Conservation (phyloP, 2,113 vertebrate genomes). For the Oreamnos americanus region DNA sequence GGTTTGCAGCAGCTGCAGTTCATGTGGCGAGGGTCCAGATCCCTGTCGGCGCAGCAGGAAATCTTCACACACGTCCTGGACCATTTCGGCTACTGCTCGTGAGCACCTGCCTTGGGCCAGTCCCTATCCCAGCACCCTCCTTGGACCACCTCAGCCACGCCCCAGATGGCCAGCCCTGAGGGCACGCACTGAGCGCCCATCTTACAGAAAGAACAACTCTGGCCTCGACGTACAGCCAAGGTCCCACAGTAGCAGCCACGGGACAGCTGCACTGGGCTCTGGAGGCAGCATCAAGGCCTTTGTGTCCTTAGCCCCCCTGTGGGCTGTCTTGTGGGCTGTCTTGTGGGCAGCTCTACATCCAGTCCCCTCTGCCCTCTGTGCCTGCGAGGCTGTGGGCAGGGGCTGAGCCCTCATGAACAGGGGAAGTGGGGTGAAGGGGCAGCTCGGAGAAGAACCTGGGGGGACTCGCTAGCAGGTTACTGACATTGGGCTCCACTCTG, state of each 20-base stretch:
- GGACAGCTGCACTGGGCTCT: background rate
- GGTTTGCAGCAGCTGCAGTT: slow-evolving; percentile 88
- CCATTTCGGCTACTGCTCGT: slow-evolving; percentile 89
- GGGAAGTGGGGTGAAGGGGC: background rate
- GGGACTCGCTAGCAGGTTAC: background rate
- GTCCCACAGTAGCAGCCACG: accelerated
- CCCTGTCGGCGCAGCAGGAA: slow-evolving; percentile 83
- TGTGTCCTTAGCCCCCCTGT: accelerated
- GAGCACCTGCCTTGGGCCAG: background rate
- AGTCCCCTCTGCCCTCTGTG: background rate
- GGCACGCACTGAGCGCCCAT: background rate
- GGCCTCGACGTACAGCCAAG: background rate
- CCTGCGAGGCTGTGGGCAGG: background rate
- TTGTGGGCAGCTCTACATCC: background rate
- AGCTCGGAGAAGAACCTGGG: accelerated
- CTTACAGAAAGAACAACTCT: background rate
- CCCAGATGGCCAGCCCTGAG: background rate
- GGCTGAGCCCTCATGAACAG: accelerated
- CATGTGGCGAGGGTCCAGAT: slow-evolving; percentile 89
- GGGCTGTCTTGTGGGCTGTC: background rate
- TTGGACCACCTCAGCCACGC: background rate
- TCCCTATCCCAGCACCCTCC: background rate
- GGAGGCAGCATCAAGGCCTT: background rate
- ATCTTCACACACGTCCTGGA: slow-evolving; percentile 96
- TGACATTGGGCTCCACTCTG: too few relatives aligned